Evolutionary conservation across 2,797 vertebrate species (phyloP).

Genomic region (Buceros bicornis): DNA sequence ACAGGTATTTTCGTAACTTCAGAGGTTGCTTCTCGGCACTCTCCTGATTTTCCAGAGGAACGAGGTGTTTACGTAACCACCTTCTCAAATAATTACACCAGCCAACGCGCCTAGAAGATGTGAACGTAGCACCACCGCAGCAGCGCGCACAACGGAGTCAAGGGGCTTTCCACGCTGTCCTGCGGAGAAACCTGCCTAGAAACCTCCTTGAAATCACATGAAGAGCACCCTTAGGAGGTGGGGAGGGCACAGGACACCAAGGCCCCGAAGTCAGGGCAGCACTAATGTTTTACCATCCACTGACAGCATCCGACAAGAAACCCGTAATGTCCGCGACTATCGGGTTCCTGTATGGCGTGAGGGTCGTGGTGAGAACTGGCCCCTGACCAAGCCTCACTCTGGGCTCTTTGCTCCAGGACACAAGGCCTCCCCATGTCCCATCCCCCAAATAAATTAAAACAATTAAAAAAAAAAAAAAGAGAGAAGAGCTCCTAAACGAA

Average conservation of each 20-base stretch:
- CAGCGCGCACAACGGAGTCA: neutral
- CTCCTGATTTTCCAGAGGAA: neutral
- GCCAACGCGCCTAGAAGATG: neutral
- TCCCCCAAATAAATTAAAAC: no score
- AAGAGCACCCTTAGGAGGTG: neutral
- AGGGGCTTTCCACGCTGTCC: neutral
- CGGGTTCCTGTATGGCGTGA: rapidly evolving
- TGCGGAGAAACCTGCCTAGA: neutral
- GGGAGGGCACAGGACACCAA: neutral
- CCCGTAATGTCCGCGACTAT: neutral
- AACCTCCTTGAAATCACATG: neutral
- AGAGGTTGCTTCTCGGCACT: neutral
- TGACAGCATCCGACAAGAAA: neutral
- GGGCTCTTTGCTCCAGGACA: neutral
- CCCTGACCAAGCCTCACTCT: neutral
- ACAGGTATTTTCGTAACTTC: neutral
- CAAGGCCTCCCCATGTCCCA: rapidly evolving
- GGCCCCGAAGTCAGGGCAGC: neutral
- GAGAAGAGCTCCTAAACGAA: neutral
- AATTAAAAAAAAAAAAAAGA: neutral
- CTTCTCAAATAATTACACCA: neutral
- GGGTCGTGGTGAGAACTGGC: neutral
- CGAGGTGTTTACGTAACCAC: neutral
- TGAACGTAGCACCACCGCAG: neutral
- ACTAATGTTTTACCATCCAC: neutral